Percentiles rank a stretch among this genome's conserved stretches.
Conservation (phyloP, 1,140 invertebrate genomes). For the Cydia fagiglandana region DNA sequence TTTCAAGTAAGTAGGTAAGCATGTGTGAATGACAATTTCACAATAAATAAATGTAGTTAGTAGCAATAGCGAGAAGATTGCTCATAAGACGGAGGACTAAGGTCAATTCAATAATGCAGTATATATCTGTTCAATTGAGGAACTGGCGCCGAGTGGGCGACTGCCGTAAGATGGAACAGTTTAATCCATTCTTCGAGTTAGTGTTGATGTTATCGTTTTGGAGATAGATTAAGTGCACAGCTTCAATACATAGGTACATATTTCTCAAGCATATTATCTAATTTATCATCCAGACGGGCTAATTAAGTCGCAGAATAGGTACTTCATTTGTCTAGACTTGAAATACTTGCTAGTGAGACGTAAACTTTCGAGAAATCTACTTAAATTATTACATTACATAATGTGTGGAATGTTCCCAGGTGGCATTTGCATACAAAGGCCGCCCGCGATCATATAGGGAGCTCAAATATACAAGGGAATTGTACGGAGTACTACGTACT, state of each 20-base stretch:
- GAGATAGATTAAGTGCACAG: conserved; percentile 18
- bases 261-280: conserved; percentile 16
- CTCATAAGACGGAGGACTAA: conserved; percentile 47
- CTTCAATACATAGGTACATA: neutral
- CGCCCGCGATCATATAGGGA: neutral
- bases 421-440: conserved; percentile 22
- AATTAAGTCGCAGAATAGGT: conserved; percentile 2
- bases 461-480: neutral
- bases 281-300: neutral
- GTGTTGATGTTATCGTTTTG: conserved; percentile 57
- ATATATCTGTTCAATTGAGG: conserved; percentile 66
- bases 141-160: conserved; percentile 56
- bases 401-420: conserved; percentile 12
- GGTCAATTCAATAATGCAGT: conserved; percentile 61
- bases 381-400: neutral
- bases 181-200: conserved; percentile 63
- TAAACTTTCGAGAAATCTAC: conserved; percentile 3
- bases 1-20: neutral
- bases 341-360: neutral
- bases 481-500: neutral
- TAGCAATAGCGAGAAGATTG: neutral
- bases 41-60: conserved; percentile 34
- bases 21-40: conserved; percentile 32
- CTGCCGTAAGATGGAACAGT: conserved; percentile 44
- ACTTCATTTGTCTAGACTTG: conserved; percentile 6